Conservation (phyloP, 2,888 invertebrate species). For the Lottia gigantea region DNA sequence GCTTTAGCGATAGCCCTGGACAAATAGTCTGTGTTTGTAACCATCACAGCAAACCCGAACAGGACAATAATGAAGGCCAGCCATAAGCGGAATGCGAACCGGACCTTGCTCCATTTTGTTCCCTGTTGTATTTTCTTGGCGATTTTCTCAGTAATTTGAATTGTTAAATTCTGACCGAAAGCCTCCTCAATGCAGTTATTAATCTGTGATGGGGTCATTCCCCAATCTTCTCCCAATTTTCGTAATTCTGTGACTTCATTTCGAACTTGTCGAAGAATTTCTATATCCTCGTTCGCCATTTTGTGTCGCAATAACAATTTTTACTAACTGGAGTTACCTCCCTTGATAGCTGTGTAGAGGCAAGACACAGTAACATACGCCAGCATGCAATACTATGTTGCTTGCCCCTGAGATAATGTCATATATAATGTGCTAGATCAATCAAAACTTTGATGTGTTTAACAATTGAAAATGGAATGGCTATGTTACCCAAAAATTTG, state of each 20-base stretch:
- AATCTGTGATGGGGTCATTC: neutral
- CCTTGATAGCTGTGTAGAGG: neutral
- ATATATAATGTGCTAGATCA: too few species aligned
- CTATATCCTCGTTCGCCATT: neutral
- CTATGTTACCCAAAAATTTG: too few species aligned
- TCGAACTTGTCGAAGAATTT: neutral
- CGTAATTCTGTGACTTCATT: slow-evolving; percentile 1
- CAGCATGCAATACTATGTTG: too few species aligned
- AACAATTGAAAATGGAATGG: too few species aligned
- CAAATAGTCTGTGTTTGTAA: neutral
- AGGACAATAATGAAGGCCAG: neutral
- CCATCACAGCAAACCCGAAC: neutral
- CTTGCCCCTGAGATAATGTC: too few species aligned
- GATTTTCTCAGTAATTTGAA: neutral
- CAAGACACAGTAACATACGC: too few species aligned
- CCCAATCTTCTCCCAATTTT: neutral
- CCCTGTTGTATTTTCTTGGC: neutral
- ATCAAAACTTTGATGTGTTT: too few species aligned
- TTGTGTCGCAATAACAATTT: neutral
- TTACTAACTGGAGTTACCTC: neutral
- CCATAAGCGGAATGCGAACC: neutral
- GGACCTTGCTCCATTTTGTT: slow-evolving; percentile 8
- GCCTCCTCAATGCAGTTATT: neutral
- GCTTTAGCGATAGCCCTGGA: neutral
- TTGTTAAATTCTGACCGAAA: neutral